These are phyloP conservation scores for Erpornis zantholeuca DNA, from an alignment of 2,113 vertebrate species.

Conservation along the genomic window DNA sequence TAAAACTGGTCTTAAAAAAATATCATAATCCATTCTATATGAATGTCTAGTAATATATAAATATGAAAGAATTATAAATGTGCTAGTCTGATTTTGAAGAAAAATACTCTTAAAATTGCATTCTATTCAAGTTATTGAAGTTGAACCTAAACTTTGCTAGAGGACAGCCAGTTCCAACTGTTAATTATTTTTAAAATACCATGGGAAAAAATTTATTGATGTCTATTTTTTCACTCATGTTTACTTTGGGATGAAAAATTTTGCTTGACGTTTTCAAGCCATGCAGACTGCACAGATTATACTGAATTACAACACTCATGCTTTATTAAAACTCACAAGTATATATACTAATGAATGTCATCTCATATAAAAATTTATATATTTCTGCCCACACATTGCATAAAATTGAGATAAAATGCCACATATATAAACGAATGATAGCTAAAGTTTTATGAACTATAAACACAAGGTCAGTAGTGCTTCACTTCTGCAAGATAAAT, in stretches of 20 bases:
- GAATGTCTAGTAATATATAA: not conserved
- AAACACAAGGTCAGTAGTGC: slow-evolving; percentile 14
- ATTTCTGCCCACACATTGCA: not conserved
- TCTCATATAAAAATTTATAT: slow-evolving; percentile 1
- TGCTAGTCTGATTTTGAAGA: not conserved
- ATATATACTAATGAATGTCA: not conserved
- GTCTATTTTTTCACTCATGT: not conserved
- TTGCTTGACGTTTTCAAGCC: not conserved
- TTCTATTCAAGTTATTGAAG: not conserved
- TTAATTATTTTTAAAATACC: not conserved
- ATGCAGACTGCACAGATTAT: not conserved
- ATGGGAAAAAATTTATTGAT: not conserved
- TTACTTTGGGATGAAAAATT: not conserved
- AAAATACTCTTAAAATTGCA: not conserved
- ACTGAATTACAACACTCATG: not conserved
- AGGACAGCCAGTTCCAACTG: not conserved
- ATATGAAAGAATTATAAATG: not conserved
- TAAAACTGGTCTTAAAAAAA: not conserved
- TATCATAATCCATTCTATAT: not conserved
- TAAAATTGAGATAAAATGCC: slow-evolving; percentile 22
- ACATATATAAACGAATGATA: not conserved
- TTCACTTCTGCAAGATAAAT: slow-evolving; percentile 12
- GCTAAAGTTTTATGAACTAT: slow-evolving; percentile 23
- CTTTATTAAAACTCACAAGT: slow-evolving; percentile 1
- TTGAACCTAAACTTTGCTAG: not conserved